Evolutionary conservation across 2,888 invertebrate genomes (phyloP), one percentile per base, ranked within the genome.

Genomic region (Pediacus dermestoides): DNA sequence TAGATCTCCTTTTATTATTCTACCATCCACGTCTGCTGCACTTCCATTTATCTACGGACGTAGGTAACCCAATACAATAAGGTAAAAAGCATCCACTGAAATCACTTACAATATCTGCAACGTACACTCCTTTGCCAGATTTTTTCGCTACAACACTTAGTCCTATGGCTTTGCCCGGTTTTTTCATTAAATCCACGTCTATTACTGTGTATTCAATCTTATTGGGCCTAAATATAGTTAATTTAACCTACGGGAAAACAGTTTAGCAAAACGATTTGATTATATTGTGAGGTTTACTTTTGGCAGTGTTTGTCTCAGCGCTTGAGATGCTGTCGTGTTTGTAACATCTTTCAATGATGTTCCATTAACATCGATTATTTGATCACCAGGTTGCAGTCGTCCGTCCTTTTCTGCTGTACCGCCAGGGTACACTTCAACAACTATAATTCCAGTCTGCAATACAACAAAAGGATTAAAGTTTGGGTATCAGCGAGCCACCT

Each of bases 331-430:
- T 63, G 87, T 81, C 47, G 87, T 84, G 58, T 91, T 81, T 31
- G 89, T 85, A 69, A 90, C 85, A 51, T 86, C 85, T 53, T 87
- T 83, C 52, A 93, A 85, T 39, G 82, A 80, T 23, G 80, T 76
- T 18, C 83, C 82, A 59, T 91, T 91, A 39, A 94, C 87, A 60
- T 93, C 93, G 27, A 93, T 68, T 57, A 99, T 85, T 72, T 94
- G 93, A 72, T 99, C 99, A 10, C 93, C 96, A 0, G 89, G 82
- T 67, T 83, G 80, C 25, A 99, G 72, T 30, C 97, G 78, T 0
- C 90, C 90, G 66, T 99, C 97, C 60, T 87, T 86, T 1, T 86
- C 89, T 7, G 92, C 85, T 1, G 85, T 88, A 1, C 96, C 95
- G 55, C 88, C 88, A 4, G 88, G 83, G 67, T 91, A 94, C 11